Conservation (phyloP, 2,113 vertebrate species). For the Mesitornis unicolor region DNA sequence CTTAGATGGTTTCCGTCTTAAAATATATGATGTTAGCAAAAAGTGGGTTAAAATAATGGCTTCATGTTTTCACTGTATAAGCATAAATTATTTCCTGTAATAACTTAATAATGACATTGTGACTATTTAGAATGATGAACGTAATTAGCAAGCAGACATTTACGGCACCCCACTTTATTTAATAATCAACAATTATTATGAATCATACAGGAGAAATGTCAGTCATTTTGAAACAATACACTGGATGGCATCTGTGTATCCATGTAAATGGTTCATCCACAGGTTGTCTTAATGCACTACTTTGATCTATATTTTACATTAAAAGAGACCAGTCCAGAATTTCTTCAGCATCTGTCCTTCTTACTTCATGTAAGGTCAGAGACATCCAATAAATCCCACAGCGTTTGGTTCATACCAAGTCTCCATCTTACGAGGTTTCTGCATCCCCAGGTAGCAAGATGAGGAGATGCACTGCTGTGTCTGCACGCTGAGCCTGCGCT, state of each 20-base stretch:
- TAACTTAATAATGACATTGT: not conserved
- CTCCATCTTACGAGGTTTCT: not conserved
- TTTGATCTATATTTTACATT: not conserved
- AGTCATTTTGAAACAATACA: not conserved
- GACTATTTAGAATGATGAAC: not conserved
- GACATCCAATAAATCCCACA: not conserved
- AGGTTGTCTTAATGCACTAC: not conserved
- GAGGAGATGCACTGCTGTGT: rapidly evolving
- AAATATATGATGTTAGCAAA: not conserved
- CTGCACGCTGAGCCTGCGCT: not conserved
- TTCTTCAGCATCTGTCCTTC: not conserved
- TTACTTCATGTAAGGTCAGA: not conserved
- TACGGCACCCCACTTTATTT: not conserved
- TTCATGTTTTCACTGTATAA: not conserved
- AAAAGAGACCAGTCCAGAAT: not conserved
- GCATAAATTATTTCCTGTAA: not conserved
- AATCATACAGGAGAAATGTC: not conserved
- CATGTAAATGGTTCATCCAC: not conserved
- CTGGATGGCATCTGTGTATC: not conserved
- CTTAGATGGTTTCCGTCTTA: not conserved
- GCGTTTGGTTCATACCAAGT: not conserved
- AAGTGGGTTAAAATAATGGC: not conserved
- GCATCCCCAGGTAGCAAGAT: not conserved
- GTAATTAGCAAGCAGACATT: not conserved
- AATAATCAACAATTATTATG: not conserved